A percentile compares a stretch with the other conserved stretches of the same genome.
phyloP scores from a whole-genome alignment of 2,113 vertebrate genomes.

The Corythaeola cristata region DNA sequence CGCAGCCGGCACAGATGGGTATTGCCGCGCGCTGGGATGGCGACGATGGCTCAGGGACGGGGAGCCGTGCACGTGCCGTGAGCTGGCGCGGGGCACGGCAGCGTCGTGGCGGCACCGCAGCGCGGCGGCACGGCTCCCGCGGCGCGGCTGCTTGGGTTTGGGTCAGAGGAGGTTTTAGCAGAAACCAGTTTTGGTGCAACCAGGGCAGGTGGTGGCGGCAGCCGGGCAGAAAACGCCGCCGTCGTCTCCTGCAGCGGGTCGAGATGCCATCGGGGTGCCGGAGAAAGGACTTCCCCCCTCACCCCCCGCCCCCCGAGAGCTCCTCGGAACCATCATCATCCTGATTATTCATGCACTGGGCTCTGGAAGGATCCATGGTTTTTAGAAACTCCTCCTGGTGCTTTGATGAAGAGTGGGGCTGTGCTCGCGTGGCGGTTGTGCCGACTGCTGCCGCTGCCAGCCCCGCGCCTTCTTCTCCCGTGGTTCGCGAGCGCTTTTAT shows the following conservation, averaged over 20 bases:
- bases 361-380: neutral
- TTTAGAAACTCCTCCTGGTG: neutral
- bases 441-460: neutral
- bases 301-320: too few species aligned
- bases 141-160: neutral
- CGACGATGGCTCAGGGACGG: accelerated
- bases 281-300: too few species aligned
- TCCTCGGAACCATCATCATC: neutral
- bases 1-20: neutral
- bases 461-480: neutral
- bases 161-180: neutral
- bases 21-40: neutral
- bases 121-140: neutral
- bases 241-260: neutral
- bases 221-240: neutral
- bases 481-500: neutral
- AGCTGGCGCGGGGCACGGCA: neutral
- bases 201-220: neutral
- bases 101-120: accelerated
- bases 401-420: neutral
- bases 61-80: accelerated
- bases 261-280: accelerated
- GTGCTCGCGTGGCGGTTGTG: neutral
- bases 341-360: neutral
- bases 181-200: neutral